A percentile compares a stretch with the other conserved stretches of the same genome.
phyloP scores from a whole-genome alignment of 2,888 invertebrate genomes.

The Netelia melanura region DNA sequence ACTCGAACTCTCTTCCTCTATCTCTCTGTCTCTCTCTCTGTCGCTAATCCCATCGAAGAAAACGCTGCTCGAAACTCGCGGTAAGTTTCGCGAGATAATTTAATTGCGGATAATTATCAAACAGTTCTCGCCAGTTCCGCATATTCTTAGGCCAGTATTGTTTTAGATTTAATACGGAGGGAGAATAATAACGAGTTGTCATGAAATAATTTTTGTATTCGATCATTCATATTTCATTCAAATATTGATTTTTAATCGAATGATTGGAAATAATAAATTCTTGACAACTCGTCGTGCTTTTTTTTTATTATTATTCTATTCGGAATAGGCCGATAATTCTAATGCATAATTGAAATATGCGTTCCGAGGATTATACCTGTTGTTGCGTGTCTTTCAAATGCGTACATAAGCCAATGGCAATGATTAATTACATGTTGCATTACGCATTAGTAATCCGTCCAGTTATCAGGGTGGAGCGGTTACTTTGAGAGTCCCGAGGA shows the following conservation, averaged over 20 bases:
- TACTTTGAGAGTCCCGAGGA: not conserved
- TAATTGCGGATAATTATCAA: slow-evolving; percentile 34
- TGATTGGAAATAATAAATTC: not conserved
- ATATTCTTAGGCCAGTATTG: not conserved
- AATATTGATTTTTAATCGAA: not conserved
- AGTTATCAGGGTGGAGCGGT: slow-evolving; percentile 40
- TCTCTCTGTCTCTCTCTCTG: not conserved
- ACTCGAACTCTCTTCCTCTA: not conserved
- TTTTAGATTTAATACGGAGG: not conserved
- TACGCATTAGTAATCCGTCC: slow-evolving; percentile 37
- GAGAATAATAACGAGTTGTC: no score
- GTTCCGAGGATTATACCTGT: not conserved
- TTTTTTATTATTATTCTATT: no score
- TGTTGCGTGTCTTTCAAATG: not conserved
- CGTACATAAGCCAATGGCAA: not conserved
- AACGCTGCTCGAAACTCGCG: slow-evolving; percentile 22
- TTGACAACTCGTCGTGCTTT: not conserved
- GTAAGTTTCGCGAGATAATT: slow-evolving; percentile 32
- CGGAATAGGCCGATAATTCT: no score
- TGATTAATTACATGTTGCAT: slow-evolving; percentile 36
- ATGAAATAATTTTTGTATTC: no score
- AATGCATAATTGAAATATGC: no score
- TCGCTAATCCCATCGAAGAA: not conserved
- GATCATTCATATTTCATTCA: no score
- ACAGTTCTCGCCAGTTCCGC: not conserved